Conservation (phyloP, 2,113 vertebrate species). For the Micronisus gabar region DNA sequence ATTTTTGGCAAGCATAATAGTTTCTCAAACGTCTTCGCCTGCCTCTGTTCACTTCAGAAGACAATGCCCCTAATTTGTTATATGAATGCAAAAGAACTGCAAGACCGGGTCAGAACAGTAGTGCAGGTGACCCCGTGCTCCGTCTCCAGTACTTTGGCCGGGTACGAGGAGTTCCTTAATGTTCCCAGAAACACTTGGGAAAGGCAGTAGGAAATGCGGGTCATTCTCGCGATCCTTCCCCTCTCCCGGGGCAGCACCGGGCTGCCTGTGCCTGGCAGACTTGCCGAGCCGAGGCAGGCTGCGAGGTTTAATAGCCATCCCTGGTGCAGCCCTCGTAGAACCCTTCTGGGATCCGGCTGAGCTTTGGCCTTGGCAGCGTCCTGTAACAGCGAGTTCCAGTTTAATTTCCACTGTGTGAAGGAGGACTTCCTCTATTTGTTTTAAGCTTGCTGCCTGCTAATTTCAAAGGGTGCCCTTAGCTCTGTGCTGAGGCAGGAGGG, state of each 20-base stretch:
- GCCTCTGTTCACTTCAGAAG: not conserved
- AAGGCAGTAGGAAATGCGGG: not conserved
- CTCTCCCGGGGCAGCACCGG: not conserved
- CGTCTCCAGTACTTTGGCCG: not conserved
- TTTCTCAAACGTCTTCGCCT: not conserved
- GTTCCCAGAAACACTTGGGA: constrained; percentile 20
- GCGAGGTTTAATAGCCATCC: not conserved
- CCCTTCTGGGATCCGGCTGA: not conserved
- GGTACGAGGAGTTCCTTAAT: not conserved
- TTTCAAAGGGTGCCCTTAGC: not conserved
- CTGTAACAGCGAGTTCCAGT: not conserved
- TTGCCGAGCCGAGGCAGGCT: not conserved
- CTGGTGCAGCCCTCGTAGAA: not conserved
- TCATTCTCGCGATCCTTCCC: not conserved
- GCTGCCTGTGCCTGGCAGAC: not conserved
- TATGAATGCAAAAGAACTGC: rapidly evolving
- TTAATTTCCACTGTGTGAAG: constrained; percentile 38
- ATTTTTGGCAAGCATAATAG: not conserved
- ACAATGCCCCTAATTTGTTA: not conserved
- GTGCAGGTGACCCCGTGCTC: not conserved
- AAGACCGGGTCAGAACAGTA: not conserved
- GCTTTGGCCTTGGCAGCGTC: not conserved
- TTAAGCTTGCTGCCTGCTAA: not conserved
- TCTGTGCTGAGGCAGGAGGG: not conserved
- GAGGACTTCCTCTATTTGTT: constrained; percentile 43